phyloP scores from a whole-genome alignment of 2,888 invertebrate genomes.

The Taphrorychus bicolor region DNA sequence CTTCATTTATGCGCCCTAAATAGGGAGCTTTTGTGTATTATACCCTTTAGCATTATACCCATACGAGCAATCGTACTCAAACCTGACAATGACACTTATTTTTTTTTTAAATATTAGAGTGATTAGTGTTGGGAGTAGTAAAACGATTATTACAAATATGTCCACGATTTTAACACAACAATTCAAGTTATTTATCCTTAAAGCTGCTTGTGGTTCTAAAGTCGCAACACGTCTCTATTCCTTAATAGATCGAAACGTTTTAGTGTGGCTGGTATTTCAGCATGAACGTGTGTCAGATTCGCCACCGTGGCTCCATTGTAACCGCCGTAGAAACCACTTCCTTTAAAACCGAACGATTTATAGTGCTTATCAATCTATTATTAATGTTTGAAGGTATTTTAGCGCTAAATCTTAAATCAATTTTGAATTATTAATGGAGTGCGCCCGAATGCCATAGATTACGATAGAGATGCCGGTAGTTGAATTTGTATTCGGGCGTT shows the following conservation, averaged over 20 bases:
- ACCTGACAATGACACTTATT: too few species aligned
- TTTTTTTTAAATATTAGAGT: too few species aligned
- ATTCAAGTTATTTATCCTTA: too few species aligned
- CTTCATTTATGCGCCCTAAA: constrained; percentile 5
- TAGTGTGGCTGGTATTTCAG: constrained; percentile 2
- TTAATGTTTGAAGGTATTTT: constrained; percentile 16
- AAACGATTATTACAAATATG: too few species aligned
- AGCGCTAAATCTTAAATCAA: constrained; percentile 11
- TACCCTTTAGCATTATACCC: not conserved
- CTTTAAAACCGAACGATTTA: constrained; percentile 22
- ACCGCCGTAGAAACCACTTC: constrained; percentile 20
- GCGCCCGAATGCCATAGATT: not conserved
- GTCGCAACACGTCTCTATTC: not conserved
- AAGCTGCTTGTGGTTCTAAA: too few species aligned
- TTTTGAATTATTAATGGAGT: constrained; percentile 7
- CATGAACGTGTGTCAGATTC: constrained; percentile 16
- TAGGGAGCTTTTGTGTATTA: constrained; percentile 5
- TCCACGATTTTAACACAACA: too few species aligned
- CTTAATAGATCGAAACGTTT: not conserved
- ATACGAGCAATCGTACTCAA: too few species aligned
- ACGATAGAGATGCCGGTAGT: not conserved
- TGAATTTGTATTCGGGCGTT: not conserved
- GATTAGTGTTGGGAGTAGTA: too few species aligned
- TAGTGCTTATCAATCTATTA: constrained; percentile 19
- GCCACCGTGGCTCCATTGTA: constrained; percentile 2